Conservation (phyloP, 2,113 vertebrate genomes). For the Festucalex cinctus region DNA sequence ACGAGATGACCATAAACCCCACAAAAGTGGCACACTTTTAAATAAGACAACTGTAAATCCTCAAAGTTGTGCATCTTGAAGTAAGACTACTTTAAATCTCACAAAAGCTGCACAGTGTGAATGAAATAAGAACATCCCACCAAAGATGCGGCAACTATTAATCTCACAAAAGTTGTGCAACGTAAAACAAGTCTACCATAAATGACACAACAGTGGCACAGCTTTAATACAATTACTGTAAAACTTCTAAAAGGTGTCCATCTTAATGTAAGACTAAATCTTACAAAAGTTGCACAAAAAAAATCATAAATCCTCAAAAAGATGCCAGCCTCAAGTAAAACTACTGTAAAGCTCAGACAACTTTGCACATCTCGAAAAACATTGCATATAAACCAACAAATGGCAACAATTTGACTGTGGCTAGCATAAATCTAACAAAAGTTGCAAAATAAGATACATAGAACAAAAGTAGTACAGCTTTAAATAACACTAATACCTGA, state of each 20-base stretch:
- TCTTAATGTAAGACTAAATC: too few species aligned
- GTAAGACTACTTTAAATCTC: not conserved
- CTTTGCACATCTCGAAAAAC: not conserved
- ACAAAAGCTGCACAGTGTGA: not conserved
- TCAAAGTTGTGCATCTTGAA: not conserved
- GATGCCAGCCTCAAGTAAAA: not conserved
- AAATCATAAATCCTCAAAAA: not conserved
- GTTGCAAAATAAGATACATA: not conserved
- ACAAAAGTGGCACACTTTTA: not conserved
- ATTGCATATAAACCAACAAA: not conserved
- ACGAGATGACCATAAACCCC: not conserved
- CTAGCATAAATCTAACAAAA: not conserved
- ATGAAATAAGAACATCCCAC: not conserved
- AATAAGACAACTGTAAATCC: not conserved
- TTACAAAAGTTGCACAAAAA: too few species aligned
- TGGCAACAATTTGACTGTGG: not conserved
- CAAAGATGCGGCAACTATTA: too few species aligned
- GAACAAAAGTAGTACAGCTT: not conserved
- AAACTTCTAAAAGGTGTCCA: too few species aligned
- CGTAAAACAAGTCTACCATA: too few species aligned
- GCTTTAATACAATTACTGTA: too few species aligned
- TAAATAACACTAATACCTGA: not conserved
- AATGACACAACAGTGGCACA: too few species aligned
- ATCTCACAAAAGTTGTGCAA: too few species aligned
- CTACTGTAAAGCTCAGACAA: not conserved